phyloP scores from a whole-genome alignment of 2,797 vertebrate genomes.

The Poliocrania exsul region DNA sequence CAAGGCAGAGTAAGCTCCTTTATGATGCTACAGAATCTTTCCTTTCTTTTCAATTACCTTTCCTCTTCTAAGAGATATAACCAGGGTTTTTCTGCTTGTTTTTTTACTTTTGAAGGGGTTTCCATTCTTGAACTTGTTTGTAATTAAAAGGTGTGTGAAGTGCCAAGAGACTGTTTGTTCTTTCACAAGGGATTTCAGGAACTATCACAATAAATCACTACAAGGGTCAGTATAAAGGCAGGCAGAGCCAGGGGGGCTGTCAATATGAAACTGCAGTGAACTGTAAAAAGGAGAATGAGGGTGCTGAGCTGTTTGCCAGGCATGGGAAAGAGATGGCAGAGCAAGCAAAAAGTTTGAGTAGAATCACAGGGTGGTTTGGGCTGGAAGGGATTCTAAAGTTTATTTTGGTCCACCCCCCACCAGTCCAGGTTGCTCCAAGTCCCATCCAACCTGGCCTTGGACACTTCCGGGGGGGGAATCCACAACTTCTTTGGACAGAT shows the following conservation, averaged over 20 bases:
- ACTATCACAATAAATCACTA: background rate
- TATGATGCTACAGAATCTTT: background rate
- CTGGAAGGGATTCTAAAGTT: background rate
- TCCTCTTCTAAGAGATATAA: background rate
- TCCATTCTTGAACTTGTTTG: background rate
- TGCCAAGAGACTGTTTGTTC: background rate
- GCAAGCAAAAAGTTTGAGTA: background rate
- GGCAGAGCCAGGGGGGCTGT: background rate
- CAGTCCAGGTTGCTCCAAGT: background rate
- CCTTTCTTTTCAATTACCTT: background rate
- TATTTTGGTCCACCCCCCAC: background rate
- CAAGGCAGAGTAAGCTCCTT: background rate
- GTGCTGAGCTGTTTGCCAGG: background rate
- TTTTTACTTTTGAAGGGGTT: background rate
- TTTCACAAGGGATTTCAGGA: background rate
- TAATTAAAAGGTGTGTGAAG: background rate
- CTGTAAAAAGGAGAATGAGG: background rate
- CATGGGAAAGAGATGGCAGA: accelerated
- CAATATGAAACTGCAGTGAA: background rate
- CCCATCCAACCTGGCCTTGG: background rate
- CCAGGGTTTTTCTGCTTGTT: background rate
- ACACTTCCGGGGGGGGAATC: background rate
- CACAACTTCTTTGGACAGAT: background rate
- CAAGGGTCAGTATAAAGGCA: background rate
- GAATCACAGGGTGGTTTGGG: background rate